A percentile compares a stretch with the other conserved stretches of the same genome.
These are phyloP conservation scores for Burhinus bistriatus DNA, from an alignment of 2,113 vertebrate species.

Conservation along the genomic window DNA sequence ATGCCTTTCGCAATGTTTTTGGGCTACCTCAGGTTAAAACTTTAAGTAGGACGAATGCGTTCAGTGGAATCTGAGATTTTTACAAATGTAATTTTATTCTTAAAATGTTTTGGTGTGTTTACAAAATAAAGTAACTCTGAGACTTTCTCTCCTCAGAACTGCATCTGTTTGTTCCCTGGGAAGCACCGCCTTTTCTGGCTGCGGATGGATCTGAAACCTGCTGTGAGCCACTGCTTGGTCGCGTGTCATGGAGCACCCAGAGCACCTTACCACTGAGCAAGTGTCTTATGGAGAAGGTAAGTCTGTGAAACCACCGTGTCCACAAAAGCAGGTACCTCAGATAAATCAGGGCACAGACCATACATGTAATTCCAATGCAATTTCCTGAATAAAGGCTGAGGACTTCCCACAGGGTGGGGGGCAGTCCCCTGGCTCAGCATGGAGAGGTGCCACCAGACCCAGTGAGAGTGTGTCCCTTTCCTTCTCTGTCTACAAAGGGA, in stretches of 20 bases:
- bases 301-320: rapidly evolving
- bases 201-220: not conserved
- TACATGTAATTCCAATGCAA: not conserved
- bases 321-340: not conserved
- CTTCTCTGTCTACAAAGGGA: not conserved
- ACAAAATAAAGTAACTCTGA: not conserved
- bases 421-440: not conserved
- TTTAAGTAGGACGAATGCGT: not conserved
- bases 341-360: not conserved
- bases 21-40: not conserved
- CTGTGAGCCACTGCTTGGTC: not conserved
- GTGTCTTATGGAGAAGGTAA: not conserved
- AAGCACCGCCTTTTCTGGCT: not conserved
- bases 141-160: not conserved
- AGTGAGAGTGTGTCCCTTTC: not conserved
- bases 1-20: not conserved
- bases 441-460: not conserved
- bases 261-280: not conserved
- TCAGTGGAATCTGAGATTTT: not conserved
- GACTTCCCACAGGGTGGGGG: not conserved
- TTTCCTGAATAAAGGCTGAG: not conserved
- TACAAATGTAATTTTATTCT: not conserved
- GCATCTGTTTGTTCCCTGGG: not conserved
- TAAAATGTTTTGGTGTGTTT: not conserved
- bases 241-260: rapidly evolving